These are phyloP conservation scores for Chlamydotis undulata DNA, from an alignment of 2,113 vertebrate genomes.

Conservation along the genomic window DNA sequence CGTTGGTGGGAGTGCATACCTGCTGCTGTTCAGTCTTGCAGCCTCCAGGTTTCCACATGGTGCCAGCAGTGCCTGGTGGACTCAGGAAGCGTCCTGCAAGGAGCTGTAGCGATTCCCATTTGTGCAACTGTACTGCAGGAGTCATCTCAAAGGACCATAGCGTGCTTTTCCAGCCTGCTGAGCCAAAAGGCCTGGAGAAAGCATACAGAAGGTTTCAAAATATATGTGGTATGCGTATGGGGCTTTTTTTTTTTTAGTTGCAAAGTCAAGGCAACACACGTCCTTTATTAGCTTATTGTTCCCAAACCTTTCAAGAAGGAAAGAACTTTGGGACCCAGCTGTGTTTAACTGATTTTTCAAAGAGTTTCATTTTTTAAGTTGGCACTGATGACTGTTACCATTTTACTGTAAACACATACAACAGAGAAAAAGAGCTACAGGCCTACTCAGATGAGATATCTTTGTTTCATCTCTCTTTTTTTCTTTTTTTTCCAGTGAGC, in stretches of 20 bases:
- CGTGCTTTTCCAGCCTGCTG: background rate
- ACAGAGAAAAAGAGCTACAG: background rate
- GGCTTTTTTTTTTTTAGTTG: background rate
- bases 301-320: background rate
- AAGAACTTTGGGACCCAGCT: background rate
- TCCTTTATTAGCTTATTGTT: background rate
- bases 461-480: background rate
- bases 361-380: background rate
- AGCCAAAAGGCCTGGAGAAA: background rate
- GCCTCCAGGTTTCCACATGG: background rate
- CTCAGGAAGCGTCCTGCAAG: background rate
- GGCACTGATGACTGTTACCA: background rate
- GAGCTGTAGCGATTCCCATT: background rate
- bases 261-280: fast-evolving
- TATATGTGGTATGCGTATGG: background rate
- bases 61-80: background rate
- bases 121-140: background rate
- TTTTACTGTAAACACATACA: background rate
- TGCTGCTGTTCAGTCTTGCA: background rate
- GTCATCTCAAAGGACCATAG: background rate
- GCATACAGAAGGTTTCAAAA: background rate
- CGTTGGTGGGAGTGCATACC: background rate
- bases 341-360: background rate
- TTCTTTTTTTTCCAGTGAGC: background rate
- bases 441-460: background rate